Evolutionary conservation across 2,888 invertebrate genomes (phyloP).

Genomic region (Entomobrya multifasciata): DNA sequence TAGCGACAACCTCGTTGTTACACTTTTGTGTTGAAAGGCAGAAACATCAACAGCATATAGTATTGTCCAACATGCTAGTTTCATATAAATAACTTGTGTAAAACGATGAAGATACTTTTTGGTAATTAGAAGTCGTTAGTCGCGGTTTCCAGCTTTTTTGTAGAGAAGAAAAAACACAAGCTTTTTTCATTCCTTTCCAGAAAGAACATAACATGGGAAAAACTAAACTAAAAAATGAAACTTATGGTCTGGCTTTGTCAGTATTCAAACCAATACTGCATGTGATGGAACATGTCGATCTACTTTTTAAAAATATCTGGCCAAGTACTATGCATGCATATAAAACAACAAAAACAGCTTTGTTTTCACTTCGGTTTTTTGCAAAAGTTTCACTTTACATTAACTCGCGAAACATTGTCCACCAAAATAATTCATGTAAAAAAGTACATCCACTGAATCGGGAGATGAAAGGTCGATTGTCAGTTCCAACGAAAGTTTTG

Average conservation of each 20-base stretch:
- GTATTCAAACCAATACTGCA: not conserved
- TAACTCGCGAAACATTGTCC: no score
- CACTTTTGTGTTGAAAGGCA: not conserved
- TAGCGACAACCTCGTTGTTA: not conserved
- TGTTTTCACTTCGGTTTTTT: not conserved
- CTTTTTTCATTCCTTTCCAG: not conserved
- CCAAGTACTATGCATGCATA: not conserved
- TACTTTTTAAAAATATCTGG: not conserved
- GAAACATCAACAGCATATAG: not conserved
- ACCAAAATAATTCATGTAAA: no score
- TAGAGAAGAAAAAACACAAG: not conserved
- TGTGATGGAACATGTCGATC: not conserved
- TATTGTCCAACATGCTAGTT: not conserved
- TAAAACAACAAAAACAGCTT: not conserved
- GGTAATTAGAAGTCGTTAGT: not conserved
- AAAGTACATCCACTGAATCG: no score
- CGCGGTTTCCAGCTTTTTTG: not conserved
- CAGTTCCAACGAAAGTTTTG: no score
- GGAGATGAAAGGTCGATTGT: no score
- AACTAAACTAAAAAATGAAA: not conserved
- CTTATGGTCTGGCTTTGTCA: not conserved
- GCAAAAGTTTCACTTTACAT: not conserved
- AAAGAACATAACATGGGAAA: not conserved
- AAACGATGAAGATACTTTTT: no score
- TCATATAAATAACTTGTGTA: no score